phyloP scores from a whole-genome alignment of 2,888 invertebrate species.

The Nephrotoma guestfalica region DNA sequence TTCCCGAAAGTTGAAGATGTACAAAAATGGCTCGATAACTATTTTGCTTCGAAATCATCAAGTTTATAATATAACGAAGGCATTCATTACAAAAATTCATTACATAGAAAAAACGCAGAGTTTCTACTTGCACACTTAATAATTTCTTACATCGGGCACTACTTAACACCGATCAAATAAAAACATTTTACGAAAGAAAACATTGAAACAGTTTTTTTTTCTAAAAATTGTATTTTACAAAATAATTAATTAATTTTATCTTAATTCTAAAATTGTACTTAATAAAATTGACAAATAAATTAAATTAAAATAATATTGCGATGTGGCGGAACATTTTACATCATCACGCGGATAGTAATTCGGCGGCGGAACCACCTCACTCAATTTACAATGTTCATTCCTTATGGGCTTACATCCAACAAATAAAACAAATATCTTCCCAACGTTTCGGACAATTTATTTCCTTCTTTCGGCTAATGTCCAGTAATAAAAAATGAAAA shows the following conservation, averaged over 20 bases:
- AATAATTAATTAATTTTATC: background rate
- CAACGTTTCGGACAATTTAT: no score
- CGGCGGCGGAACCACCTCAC: conserved; percentile 56
- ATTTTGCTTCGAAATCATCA: no score
- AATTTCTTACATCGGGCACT: background rate
- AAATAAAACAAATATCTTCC: no score
- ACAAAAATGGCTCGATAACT: no score
- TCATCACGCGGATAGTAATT: conserved; percentile 59
- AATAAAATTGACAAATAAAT: conserved; percentile 3
- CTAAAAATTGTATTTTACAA: background rate
- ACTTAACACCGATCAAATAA: background rate
- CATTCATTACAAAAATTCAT: no score
- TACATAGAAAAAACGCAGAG: no score
- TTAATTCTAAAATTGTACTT: background rate
- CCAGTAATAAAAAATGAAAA: no score
- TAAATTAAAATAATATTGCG: conserved; percentile 4
- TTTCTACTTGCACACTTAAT: no score
- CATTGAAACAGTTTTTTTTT: background rate
- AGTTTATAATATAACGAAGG: no score
- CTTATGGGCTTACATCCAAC: no score
- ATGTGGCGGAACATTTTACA: conserved; percentile 35
- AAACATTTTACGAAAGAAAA: background rate
- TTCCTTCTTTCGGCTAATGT: no score
- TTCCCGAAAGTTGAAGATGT: no score
- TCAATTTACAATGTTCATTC: conserved; percentile 26